A percentile compares a stretch with the other conserved stretches of the same genome.
Evolutionary conservation across 2,888 invertebrate genomes (phyloP).

Genomic region (Dasysyrphus albostriatus): DNA sequence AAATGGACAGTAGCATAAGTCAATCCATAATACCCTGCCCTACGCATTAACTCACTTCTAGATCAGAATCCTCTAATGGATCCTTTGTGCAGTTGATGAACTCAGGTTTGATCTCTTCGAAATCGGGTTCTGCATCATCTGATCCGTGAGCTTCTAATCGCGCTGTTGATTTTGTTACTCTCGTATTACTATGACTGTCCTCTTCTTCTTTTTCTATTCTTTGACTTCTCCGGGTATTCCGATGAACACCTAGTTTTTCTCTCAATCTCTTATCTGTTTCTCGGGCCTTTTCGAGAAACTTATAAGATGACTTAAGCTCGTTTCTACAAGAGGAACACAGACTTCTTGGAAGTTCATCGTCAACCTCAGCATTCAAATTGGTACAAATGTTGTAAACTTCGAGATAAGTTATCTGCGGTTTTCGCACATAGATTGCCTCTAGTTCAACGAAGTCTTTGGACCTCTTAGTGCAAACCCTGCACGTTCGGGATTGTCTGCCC

Average conservation of each 20-base stretch:
- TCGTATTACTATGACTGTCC: no score
- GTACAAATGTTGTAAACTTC: conserved; percentile 77
- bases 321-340: conserved; percentile 77
- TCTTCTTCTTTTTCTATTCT: conserved; percentile 51
- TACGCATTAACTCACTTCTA: conserved; percentile 66
- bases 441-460: conserved; percentile 64
- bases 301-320: conserved; percentile 62
- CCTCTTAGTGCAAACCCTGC: conserved; percentile 73
- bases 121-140: conserved; percentile 54
- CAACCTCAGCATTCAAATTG: conserved; percentile 72
- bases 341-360: conserved; percentile 76
- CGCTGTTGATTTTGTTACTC: neutral
- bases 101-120: conserved; percentile 69
- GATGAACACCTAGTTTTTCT: conserved; percentile 39
- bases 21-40: neutral
- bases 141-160: neutral
- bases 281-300: conserved; percentile 76
- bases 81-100: conserved; percentile 72
- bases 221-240: conserved; percentile 42
- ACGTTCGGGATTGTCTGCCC: conserved; percentile 64
- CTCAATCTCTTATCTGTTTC: conserved; percentile 73
- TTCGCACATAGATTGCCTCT: conserved; percentile 49
- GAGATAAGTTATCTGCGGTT: conserved; percentile 69
- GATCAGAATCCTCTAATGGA: conserved; percentile 77
- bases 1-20: neutral